phyloP scores from a whole-genome alignment of 2,888 invertebrate species.

The Adineta ricciae region DNA sequence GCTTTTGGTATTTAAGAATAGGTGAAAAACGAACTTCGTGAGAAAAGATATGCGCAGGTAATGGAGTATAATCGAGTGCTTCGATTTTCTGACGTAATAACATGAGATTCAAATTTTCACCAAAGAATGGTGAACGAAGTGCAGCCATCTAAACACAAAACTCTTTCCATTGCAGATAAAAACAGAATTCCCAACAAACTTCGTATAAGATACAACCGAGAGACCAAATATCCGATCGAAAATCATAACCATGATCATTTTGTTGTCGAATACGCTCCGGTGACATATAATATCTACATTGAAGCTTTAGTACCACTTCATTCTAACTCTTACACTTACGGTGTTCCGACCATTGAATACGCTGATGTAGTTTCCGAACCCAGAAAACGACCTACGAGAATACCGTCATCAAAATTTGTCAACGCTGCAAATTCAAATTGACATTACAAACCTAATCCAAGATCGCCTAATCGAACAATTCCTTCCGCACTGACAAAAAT shows the following conservation, averaged over 20 bases:
- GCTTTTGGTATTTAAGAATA: too few relatives aligned
- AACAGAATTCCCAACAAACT: constrained; percentile 40
- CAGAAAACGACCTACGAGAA: constrained; percentile 55
- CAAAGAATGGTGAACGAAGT: constrained; percentile 60
- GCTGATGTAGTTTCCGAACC: constrained; percentile 59
- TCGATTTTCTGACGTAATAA: constrained; percentile 58
- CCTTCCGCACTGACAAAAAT: constrained; percentile 62
- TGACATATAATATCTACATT: constrained; percentile 65
- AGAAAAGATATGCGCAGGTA: constrained; percentile 56
- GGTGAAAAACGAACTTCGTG: constrained; percentile 35
- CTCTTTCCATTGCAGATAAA: constrained; percentile 19
- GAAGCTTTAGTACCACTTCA: neutral
- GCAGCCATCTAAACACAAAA: constrained; percentile 55
- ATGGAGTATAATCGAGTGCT: constrained; percentile 58
- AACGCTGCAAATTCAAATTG: neutral
- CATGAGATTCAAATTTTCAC: constrained; percentile 59
- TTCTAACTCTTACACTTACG: neutral
- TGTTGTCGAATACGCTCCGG: constrained; percentile 63
- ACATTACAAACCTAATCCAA: constrained; percentile 53
- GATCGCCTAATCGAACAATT: constrained; percentile 64
- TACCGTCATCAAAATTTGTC: too few relatives aligned
- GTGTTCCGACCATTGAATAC: constrained; percentile 55
- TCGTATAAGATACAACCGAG: constrained; percentile 65
- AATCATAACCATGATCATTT: constrained; percentile 57
- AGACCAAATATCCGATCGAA: constrained; percentile 66